These are phyloP conservation scores for Cheilosia variabilis DNA, from an alignment of 2,888 invertebrate genomes.

Conservation along the genomic window DNA sequence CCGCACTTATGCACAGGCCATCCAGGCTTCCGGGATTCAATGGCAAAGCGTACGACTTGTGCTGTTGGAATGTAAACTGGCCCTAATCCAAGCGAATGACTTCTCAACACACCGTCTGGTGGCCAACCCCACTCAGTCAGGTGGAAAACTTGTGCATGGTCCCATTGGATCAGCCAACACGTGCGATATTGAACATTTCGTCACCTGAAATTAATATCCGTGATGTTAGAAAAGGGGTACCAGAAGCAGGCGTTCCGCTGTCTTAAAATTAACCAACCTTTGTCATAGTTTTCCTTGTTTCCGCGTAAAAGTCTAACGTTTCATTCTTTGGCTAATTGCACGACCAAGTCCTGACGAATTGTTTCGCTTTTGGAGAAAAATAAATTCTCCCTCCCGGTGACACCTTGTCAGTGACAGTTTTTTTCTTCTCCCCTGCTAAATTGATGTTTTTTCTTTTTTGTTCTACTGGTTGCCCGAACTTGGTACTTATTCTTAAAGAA, in stretches of 20 bases:
- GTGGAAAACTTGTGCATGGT: constrained; percentile 18
- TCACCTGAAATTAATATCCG: constrained; percentile 19
- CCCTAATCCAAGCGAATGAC: constrained; percentile 2
- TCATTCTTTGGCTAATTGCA: background rate
- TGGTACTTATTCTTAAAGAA: constrained; percentile 20
- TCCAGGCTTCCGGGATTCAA: too few relatives aligned
- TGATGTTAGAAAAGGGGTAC: too few relatives aligned
- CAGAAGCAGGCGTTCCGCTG: too few relatives aligned
- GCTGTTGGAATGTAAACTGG: too few relatives aligned
- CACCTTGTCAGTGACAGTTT: constrained; percentile 31
- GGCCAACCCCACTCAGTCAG: background rate
- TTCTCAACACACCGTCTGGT: constrained; percentile 10
- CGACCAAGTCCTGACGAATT: constrained; percentile 33
- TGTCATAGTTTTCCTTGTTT: too few relatives aligned
- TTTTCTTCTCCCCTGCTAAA: background rate
- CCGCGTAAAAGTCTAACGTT: background rate
- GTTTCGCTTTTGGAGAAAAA: constrained; percentile 2
- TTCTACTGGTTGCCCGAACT: background rate
- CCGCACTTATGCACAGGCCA: too few relatives aligned
- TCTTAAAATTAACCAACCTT: too few relatives aligned
- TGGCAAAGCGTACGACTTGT: too few relatives aligned
- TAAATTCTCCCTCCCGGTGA: constrained; percentile 1
- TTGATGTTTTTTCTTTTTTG: constrained; percentile 14
- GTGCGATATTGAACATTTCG: constrained; percentile 6
- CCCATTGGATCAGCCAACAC: background rate